phyloP scores from a whole-genome alignment of 1,140 invertebrate genomes.

The Latrodectus geometricus region DNA sequence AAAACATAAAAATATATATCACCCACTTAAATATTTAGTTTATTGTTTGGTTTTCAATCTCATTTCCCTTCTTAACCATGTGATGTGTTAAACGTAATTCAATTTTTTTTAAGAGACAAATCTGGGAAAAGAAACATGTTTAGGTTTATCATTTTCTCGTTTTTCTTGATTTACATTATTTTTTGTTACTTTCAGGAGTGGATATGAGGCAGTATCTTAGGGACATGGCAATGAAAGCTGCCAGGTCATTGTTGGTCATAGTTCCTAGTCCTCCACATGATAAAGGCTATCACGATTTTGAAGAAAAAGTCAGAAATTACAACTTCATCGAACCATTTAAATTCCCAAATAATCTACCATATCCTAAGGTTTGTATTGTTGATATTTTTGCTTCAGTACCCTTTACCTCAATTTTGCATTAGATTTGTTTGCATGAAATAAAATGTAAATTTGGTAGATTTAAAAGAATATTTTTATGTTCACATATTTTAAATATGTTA shows the following conservation, averaged over 20 bases:
- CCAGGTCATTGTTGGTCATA: constrained; percentile 85
- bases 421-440: no score
- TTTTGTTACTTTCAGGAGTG: constrained; percentile 28
- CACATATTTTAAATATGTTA: neutral
- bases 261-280: constrained; percentile 83
- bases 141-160: neutral
- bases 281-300: constrained; percentile 79
- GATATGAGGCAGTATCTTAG: constrained; percentile 25
- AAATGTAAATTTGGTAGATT: neutral
- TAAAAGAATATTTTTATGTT: neutral
- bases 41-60: no score
- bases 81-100: no score
- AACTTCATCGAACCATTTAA: constrained; percentile 76
- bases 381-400: neutral
- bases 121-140: neutral
- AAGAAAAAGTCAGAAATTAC: constrained; percentile 81
- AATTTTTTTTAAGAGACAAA: no score
- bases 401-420: no score
- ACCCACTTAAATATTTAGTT: no score
- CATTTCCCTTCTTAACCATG: no score
- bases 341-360: constrained; percentile 46
- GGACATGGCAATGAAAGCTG: constrained; percentile 68
- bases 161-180: neutral
- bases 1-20: no score
- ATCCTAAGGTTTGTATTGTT: constrained; percentile 29